phyloP scores from a whole-genome alignment of 2,888 invertebrate species.

The Ophioninae sp. region DNA sequence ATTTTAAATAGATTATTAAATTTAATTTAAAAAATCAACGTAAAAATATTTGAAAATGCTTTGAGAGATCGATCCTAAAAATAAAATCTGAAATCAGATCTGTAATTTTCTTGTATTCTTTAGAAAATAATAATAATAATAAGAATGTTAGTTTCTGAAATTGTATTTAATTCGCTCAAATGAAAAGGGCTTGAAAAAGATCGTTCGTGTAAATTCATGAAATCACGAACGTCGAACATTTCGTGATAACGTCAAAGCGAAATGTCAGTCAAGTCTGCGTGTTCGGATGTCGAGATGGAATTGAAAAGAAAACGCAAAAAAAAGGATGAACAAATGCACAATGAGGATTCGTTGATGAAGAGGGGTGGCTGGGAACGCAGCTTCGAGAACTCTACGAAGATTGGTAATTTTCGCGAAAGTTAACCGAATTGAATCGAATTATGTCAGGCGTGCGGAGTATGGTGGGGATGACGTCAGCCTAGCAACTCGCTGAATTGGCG shows the following conservation, averaged over 20 bases:
- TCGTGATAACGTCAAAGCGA: neutral
- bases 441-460: slow-evolving; percentile 71
- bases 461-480: slow-evolving; percentile 75
- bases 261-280: neutral
- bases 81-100: neutral
- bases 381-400: slow-evolving; percentile 69
- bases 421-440: slow-evolving; percentile 79
- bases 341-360: slow-evolving; percentile 11
- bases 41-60: neutral
- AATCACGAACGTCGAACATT: neutral
- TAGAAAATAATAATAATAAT: neutral
- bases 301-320: neutral
- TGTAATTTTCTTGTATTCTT: too few species aligned
- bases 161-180: neutral
- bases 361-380: neutral
- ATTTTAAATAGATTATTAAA: neutral
- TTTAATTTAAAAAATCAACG: neutral
- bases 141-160: neutral
- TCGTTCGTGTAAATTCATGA: neutral
- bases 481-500: slow-evolving; percentile 79
- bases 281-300: neutral
- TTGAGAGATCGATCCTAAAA: neutral
- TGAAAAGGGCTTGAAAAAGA: neutral
- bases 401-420: slow-evolving; percentile 78
- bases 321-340: slow-evolving; percentile 17